phyloP scores from a whole-genome alignment of 2,797 vertebrate genomes.

The Emydoidea blandingii region DNA sequence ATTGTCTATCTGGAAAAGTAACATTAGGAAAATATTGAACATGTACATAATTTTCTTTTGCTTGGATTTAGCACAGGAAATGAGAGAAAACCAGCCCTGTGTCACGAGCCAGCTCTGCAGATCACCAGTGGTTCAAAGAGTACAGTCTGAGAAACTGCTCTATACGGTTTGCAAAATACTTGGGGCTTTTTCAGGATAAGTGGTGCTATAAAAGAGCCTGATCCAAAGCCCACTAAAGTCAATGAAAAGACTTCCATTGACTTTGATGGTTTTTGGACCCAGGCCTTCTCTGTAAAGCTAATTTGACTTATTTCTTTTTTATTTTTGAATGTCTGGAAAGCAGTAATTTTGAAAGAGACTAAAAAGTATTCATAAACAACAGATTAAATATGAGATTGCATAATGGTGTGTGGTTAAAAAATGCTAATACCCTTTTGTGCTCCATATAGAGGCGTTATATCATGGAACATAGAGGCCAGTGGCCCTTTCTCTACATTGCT shows the following conservation, averaged over 20 bases:
- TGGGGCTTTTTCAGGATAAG: not conserved
- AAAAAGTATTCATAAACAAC: not conserved
- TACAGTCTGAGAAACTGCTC: not conserved
- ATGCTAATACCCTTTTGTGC: slow-evolving; percentile 27
- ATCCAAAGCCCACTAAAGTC: not conserved
- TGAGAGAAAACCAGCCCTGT: not conserved
- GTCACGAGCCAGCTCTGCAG: not conserved
- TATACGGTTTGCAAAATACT: not conserved
- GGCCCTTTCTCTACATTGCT: not conserved
- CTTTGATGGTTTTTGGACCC: not conserved
- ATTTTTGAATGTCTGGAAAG: not conserved
- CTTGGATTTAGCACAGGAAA: not conserved
- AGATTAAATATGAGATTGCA: not conserved
- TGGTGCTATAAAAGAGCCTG: not conserved
- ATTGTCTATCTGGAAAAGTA: not conserved
- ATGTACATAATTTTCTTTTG: not conserved
- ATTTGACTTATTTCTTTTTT: not conserved
- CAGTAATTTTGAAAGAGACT: not conserved
- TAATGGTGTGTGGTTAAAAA: slow-evolving; percentile 1
- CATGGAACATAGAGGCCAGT: not conserved
- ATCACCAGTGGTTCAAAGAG: not conserved
- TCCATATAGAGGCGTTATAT: not conserved
- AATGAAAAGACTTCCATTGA: not conserved
- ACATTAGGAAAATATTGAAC: not conserved
- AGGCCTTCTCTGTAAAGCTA: not conserved